Conservation (phyloP, 2,113 vertebrate species). For the Melanocharis versteri region DNA sequence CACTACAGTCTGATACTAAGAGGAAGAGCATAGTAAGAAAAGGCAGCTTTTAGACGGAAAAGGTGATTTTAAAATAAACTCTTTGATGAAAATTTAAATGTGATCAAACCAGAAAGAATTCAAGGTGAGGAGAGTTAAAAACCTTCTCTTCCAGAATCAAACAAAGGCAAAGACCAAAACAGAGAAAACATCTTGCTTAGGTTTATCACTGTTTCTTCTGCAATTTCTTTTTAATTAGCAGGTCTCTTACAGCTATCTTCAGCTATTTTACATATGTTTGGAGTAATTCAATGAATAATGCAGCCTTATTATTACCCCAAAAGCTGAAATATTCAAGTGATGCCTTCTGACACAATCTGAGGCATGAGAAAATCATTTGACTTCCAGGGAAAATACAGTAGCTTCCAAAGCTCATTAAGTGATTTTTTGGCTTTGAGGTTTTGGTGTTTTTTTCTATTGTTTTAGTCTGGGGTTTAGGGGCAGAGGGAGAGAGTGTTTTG, state of each 20-base stretch:
- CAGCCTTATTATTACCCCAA: not conserved
- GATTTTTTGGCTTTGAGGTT: not conserved
- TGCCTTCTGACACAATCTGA: not conserved
- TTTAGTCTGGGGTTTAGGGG: not conserved
- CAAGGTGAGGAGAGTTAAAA: not conserved
- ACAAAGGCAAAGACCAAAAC: not conserved
- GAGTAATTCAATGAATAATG: not conserved
- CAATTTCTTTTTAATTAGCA: not conserved
- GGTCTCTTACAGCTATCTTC: not conserved
- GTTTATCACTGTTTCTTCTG: not conserved
- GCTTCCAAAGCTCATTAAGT: not conserved
- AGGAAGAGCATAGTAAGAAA: not conserved
- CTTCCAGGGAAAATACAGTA: not conserved
- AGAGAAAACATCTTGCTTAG: not conserved
- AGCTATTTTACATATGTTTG: not conserved
- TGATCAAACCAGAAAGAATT: not conserved
- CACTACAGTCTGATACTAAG: not conserved
- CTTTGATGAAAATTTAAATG: not conserved
- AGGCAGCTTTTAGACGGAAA: not conserved
- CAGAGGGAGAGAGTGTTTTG: fast-evolving
- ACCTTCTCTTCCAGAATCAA: not conserved
- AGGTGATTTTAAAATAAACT: not conserved
- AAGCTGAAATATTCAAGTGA: not conserved
- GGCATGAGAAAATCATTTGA: not conserved
- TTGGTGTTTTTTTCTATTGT: not conserved